Evolutionary conservation across 2,797 vertebrate species (phyloP).

Genomic region (Dendrocincla tyrannina): DNA sequence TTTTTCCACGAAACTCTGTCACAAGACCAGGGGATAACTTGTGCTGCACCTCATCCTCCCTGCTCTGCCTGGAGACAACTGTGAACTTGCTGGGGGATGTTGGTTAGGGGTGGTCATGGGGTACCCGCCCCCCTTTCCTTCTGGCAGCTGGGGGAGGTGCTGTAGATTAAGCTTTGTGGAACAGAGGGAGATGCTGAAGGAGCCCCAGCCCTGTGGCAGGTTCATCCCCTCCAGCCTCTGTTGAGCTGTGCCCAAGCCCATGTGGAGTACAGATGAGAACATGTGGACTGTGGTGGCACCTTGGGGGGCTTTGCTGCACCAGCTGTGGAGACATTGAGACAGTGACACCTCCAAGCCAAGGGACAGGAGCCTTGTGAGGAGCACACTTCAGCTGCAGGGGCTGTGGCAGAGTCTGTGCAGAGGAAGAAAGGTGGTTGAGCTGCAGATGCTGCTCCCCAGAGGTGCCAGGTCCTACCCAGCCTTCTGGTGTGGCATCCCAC

Average conservation of each 20-base stretch:
- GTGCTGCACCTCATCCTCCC: neutral
- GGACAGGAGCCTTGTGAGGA: neutral
- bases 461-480: neutral
- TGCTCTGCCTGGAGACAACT: accelerated
- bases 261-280: accelerated
- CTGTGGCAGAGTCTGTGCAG: neutral
- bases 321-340: neutral
- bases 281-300: neutral
- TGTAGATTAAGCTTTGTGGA: neutral
- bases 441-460: neutral
- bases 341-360: neutral
- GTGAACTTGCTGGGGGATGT: neutral
- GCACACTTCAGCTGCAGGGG: neutral
- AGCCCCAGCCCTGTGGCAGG: neutral
- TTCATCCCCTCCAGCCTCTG: neutral
- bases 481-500: neutral
- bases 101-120: neutral
- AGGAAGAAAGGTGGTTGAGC: neutral
- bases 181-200: neutral
- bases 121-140: neutral
- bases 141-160: neutral
- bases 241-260: neutral
- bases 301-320: neutral
- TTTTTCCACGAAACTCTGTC: neutral
- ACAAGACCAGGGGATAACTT: neutral